Conservation (phyloP, 2,113 vertebrate species). For the Mormyrus lacerda region DNA sequence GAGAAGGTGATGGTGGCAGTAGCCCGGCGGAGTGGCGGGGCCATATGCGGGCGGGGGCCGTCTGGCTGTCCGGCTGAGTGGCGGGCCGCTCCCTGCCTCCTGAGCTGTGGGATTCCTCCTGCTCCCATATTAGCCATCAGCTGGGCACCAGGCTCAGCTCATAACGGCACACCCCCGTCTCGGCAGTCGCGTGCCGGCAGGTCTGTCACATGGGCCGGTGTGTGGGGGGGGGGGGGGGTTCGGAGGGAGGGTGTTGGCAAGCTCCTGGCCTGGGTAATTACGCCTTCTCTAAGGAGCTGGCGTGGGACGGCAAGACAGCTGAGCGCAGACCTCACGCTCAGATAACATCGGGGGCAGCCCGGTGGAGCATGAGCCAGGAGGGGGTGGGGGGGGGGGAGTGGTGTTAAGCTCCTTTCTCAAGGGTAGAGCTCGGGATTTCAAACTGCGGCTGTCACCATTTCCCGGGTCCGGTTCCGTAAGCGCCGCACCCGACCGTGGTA, state of each 20-base stretch:
- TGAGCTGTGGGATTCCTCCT: conserved; percentile 39
- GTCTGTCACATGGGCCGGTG: conserved; percentile 42
- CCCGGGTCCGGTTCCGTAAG: neutral
- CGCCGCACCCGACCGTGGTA: neutral
- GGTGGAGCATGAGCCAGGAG: conserved; percentile 21
- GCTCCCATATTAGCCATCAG: conserved; percentile 54
- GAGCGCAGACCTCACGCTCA: neutral
- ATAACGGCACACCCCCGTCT: conserved; percentile 36
- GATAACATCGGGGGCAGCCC: neutral
- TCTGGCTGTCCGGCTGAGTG: conserved; percentile 30
- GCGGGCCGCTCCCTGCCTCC: conserved; percentile 40
- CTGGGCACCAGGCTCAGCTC: conserved; percentile 51
- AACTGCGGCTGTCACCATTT: neutral
- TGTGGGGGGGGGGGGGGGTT: conserved; percentile 34
- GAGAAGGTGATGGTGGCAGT: neutral
- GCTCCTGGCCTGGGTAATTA: conserved; percentile 64
- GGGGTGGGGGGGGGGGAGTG: conserved; percentile 26
- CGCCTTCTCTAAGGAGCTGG: conserved; percentile 55
- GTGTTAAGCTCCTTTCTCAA: conserved; percentile 27
- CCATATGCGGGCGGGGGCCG: conserved; percentile 6
- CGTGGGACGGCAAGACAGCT: conserved; percentile 40
- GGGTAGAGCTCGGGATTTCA: neutral
- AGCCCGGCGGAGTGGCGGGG: neutral
- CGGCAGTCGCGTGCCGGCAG: conserved; percentile 40
- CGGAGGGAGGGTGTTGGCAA: conserved; percentile 41